Base-by-base conservation (phyloP, 1,140 invertebrate species). In the Riptortus pedestris region DNA sequence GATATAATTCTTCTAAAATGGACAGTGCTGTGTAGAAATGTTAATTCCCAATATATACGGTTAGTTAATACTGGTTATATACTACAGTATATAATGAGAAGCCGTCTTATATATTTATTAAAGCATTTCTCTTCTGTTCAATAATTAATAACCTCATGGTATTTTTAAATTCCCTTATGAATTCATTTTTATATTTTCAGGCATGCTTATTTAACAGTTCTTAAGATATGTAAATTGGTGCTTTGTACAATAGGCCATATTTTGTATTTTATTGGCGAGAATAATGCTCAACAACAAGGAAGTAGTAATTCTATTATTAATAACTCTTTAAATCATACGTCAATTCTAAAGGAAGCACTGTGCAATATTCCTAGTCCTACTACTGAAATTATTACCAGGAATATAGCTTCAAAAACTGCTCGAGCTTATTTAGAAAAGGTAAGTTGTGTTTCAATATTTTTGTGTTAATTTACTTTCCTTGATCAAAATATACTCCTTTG, bases 151-250 rank as follows among this genome's bases (percentile, higher is more conserved):
- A n/a, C n/a, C n/a, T n/a, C n/a, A n/a, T n/a, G n/a, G n/a, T n/a
- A n/a, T n/a, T n/a, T n/a, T n/a, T n/a, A n/a, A n/a, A n/a, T n/a
- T n/a, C n/a, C n/a, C n/a, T n/a, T n/a, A n/a, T n/a, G n/a, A n/a
- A n/a, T n/a, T n/a, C n/a, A n/a, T n/a, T n/a, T n/a, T n/a, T n/a
- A n/a, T n/a, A n/a, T n/a, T 38, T 73, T 18, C 71, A 83, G 83
- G 71, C 85, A 88, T 48, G 91, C 91, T 0, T 93, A 91, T 75
- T 79, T 93, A 68, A 86, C 90, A 52, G 85, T 95, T 55, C 77
- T 98, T 57, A 90, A 92, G 74, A 79, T 97, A 58, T 87, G 85
- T 60, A 97, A 96, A 77, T 74, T 97, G 26, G 81, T 93, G 66
- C 77, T 97, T 2, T 93, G 89, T 11, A 86, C 93, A 16, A 80